phyloP scores from a whole-genome alignment of 2,888 invertebrate species.

The Drosophila robusta region DNA sequence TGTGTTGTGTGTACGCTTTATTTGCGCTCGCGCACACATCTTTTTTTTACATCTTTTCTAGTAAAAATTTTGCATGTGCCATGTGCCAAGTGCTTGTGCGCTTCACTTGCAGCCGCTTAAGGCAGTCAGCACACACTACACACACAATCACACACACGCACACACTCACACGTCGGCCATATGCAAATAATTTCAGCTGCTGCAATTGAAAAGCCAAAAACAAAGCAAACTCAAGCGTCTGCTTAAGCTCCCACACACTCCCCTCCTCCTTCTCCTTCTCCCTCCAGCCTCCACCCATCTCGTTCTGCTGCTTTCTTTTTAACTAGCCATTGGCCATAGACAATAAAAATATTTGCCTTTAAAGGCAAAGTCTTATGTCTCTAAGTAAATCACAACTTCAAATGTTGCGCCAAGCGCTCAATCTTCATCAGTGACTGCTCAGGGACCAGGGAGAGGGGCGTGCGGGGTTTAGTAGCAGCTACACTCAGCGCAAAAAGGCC shows the following conservation, averaged over 20 bases:
- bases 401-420: constrained; percentile 52
- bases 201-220: constrained; percentile 66
- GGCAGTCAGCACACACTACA: constrained; percentile 40
- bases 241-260: not conserved
- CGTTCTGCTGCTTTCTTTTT: not conserved
- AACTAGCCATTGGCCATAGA: constrained; percentile 48
- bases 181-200: constrained; percentile 71
- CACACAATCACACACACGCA: constrained; percentile 8
- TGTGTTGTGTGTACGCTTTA: constrained; percentile 35
- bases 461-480: not conserved
- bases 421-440: constrained; percentile 66
- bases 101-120: constrained; percentile 69
- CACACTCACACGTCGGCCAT: constrained; percentile 48
- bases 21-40: constrained; percentile 41
- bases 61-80: constrained; percentile 56
- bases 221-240: constrained; percentile 28
- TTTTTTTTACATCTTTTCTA: constrained; percentile 55
- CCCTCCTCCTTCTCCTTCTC: not conserved
- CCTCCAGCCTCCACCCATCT: not conserved
- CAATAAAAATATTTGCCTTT: constrained; percentile 68
- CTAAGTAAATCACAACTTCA: constrained; percentile 62
- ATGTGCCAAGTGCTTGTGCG: constrained; percentile 68
- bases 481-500: not conserved
- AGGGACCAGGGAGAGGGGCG: not conserved
- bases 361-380: constrained; percentile 56